These are phyloP conservation scores for Synanthedon myopaeformis DNA, from an alignment of 2,888 invertebrate species.

Conservation along the genomic window DNA sequence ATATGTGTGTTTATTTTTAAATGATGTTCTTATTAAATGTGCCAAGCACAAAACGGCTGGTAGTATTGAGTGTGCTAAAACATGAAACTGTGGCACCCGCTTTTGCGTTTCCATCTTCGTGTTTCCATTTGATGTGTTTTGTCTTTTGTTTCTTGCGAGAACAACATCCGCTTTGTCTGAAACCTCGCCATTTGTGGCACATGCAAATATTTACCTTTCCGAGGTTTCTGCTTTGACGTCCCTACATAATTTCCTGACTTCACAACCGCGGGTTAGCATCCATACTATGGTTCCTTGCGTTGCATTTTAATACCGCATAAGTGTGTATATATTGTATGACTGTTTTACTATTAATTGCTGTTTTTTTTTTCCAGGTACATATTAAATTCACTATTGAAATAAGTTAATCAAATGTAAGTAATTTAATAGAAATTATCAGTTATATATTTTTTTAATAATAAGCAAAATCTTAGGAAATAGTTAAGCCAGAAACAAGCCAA, in stretches of 20 bases:
- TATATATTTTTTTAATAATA: too few relatives aligned
- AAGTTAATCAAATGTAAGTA: too few relatives aligned
- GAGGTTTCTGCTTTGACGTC: conserved; percentile 39
- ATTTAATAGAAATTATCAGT: too few relatives aligned
- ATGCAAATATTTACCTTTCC: conserved; percentile 49
- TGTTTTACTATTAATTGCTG: too few relatives aligned
- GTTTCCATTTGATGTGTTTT: conserved; percentile 42
- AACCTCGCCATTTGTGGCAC: conserved; percentile 33
- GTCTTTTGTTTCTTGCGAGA: conserved; percentile 48
- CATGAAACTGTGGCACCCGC: conserved; percentile 12
- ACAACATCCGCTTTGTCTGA: conserved; percentile 45
- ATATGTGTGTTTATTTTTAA: too few relatives aligned
- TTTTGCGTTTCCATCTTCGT: conserved; percentile 20
- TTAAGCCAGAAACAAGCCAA: too few relatives aligned
- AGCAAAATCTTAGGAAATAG: too few relatives aligned
- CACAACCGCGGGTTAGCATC: conserved; percentile 11
- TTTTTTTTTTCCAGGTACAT: too few relatives aligned
- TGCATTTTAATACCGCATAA: not conserved
- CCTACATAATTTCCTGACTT: conserved; percentile 39
- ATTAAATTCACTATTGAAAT: too few relatives aligned
- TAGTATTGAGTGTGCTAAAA: conserved; percentile 9
- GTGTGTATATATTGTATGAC: too few relatives aligned
- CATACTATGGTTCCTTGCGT: conserved; percentile 1
- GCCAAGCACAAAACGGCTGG: not conserved
- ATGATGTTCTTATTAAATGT: not conserved